A percentile compares a stretch with the other conserved stretches of the same genome.
Evolutionary conservation across 2,797 vertebrate genomes (phyloP).

Genomic region (Coregonus suidteri): DNA sequence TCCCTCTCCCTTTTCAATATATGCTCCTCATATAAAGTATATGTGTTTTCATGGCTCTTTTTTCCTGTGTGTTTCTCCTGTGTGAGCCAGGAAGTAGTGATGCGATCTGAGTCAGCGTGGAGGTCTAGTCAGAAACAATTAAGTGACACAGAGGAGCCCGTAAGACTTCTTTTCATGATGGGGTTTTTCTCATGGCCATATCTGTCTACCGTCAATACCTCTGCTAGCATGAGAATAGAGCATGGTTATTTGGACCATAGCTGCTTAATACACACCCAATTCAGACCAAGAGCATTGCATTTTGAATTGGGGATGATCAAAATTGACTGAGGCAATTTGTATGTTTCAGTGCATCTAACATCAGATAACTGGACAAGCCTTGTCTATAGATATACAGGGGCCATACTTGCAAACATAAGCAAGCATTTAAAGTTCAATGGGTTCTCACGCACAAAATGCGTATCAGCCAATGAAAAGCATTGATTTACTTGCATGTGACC

Average conservation of each 20-base stretch:
- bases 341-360: not conserved
- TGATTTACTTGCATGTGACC: too few species aligned
- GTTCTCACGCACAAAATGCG: too few species aligned
- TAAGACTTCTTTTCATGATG: conserved; percentile 46
- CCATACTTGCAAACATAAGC: too few species aligned
- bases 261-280: not conserved
- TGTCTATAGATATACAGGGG: not conserved
- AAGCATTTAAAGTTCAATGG: too few species aligned
- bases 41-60: conserved; percentile 2
- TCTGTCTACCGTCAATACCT: conserved; percentile 2
- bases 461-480: too few species aligned
- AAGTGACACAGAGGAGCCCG: conserved; percentile 46
- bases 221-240: conserved; percentile 20
- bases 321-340: not conserved
- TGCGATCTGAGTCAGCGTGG: conserved; percentile 18
- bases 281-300: not conserved
- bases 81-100: conserved; percentile 50
- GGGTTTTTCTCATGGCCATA: not conserved
- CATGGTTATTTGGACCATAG: not conserved
- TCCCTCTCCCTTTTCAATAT: not conserved
- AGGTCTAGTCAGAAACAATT: conserved; percentile 30
- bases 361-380: not conserved
- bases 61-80: conserved; percentile 16
- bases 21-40: not conserved
- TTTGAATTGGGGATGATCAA: not conserved